These are phyloP conservation scores for Polymixis lichenea DNA, from an alignment of 2,888 invertebrate species.

Conservation along the genomic window DNA sequence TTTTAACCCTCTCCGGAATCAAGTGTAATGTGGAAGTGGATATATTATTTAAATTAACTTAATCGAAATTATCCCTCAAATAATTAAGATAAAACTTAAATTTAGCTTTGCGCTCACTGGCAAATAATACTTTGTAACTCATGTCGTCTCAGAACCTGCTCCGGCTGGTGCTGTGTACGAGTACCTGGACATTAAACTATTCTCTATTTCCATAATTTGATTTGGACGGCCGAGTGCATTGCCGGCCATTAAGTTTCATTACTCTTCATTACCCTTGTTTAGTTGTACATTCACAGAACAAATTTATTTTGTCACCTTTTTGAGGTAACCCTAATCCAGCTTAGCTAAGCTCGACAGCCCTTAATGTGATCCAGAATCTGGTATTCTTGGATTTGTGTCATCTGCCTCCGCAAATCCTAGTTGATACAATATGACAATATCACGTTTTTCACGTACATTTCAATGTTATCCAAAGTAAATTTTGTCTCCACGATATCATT, in stretches of 20 bases:
- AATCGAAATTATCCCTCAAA: too few relatives aligned
- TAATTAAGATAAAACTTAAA: too few relatives aligned
- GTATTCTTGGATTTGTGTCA: conserved; percentile 2
- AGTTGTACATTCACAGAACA: neutral
- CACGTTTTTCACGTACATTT: conserved; percentile 28
- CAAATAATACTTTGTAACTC: neutral
- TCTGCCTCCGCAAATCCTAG: neutral
- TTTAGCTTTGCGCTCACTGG: neutral
- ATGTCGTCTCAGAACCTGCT: neutral
- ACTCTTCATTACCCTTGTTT: too few relatives aligned
- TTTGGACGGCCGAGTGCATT: too few relatives aligned
- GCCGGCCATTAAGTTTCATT: too few relatives aligned
- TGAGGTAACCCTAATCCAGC: conserved; percentile 3
- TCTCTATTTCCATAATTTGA: neutral
- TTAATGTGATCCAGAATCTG: conserved; percentile 6
- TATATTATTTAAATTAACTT: too few relatives aligned
- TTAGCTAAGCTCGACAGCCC: neutral
- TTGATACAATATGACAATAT: conserved; percentile 10
- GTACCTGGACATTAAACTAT: neutral
- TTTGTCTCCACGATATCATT: conserved; percentile 46
- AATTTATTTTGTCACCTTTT: neutral
- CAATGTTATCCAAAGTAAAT: conserved; percentile 37
- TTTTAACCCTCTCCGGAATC: too few relatives aligned
- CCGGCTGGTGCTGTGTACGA: too few relatives aligned
- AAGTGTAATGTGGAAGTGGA: too few relatives aligned